Evolutionary conservation across 2,113 vertebrate species (phyloP), one percentile per base, ranked within the genome.

Genomic region (Platysteira castanea): DNA sequence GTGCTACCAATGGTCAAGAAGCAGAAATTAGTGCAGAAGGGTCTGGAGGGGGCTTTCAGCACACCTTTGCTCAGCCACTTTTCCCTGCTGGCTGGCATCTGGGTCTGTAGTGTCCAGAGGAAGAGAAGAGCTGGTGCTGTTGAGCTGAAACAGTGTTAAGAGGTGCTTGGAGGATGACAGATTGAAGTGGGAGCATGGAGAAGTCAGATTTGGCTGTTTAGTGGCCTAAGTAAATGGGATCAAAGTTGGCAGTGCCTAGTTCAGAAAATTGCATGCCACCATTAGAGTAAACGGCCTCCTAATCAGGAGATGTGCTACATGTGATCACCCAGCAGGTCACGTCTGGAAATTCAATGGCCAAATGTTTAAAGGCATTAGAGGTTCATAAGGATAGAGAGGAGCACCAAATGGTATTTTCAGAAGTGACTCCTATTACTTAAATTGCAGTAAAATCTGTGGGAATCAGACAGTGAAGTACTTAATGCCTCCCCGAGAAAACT

Each of bases 331-430:
- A 80, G 87, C 74, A 85, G 63, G 46, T 89, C 87, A 69, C 0
- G 0, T 56, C 74, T 89, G 69, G 80, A 89, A 90, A 92, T 73
- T 65, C 70, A 86, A 27, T 47, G 64, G 50, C 30, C 86, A 84
- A 95, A 84, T 50, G 68, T 93, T 92, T 86, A 84, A 92, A 89
- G 79, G 68, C 76, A 74, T 90, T 93, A 90, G 39, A 77, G 41
- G 19, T 64, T 78, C 47, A 44, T 69, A 77, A 70, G 76, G 54
- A 84, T 59, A 80, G 33, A 49, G 12, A 74, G 10, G 30, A 50
- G 35, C 59, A 81, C 35, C 30, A 77, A 93, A 65, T 33, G 59
- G 33, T 54, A 39, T 88, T 93, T 95, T 90, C 71, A 86, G 76
- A 88, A 84, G 50, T 84, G 59, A 57, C 37, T 85, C 42, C n/a